Percentiles rank a stretch among this genome's conserved stretches.
Evolutionary conservation across 2,797 vertebrate species (phyloP).

Genomic region (Sylvilagus floridanus): DNA sequence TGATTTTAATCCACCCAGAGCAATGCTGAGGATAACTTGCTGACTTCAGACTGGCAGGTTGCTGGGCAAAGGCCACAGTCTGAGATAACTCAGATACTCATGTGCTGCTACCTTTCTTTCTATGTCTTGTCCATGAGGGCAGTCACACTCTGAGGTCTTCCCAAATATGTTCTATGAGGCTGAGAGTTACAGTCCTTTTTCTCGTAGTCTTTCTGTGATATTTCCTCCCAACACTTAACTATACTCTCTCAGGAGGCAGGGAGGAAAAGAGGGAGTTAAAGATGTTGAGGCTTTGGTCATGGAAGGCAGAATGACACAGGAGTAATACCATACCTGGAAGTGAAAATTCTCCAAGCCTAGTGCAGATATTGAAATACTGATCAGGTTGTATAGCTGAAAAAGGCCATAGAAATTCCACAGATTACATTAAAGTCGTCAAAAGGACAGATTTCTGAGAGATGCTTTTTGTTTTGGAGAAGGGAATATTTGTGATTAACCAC

Average conservation of each 20-base stretch:
- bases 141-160: neutral
- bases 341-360: neutral
- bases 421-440: neutral
- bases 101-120: rapidly evolving
- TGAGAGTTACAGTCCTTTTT: neutral
- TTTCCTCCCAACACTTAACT: neutral
- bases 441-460: neutral
- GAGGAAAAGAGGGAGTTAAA: neutral
- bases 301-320: neutral
- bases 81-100: neutral
- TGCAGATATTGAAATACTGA: neutral
- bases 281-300: neutral
- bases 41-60: conserved; percentile 27
- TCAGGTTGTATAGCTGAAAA: neutral
- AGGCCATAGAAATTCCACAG: neutral
- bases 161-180: neutral
- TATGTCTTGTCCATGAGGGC: neutral
- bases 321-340: neutral
- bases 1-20: neutral
- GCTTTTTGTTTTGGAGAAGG: neutral
- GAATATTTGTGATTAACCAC: neutral
- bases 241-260: neutral
- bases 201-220: neutral
- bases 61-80: rapidly evolving
- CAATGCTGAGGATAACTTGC: neutral